Evolutionary conservation across 2,113 vertebrate genomes (phyloP), one percentile per base, ranked within the genome.

Genomic region (Noturus placidus): DNA sequence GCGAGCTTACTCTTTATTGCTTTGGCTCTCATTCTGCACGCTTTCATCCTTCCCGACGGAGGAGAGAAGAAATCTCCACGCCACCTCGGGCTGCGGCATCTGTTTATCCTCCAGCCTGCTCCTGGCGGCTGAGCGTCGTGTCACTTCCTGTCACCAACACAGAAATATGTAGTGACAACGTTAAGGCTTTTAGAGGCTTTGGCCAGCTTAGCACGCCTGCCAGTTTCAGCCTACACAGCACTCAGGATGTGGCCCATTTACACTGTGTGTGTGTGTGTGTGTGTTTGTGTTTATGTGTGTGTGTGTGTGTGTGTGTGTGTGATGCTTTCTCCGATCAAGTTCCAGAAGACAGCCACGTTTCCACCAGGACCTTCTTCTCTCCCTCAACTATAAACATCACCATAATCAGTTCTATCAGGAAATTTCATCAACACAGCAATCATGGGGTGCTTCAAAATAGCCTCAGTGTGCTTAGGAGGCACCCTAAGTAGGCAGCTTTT

Each of bases 121-220:
- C 90, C 92, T 93, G 94, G 94, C 93, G 94, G 91, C 90, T 83
- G 92, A 92, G 93, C 93, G 94, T 94, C 94, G 95, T 96, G 94
- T 95, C 94, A 96, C 95, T 94, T 91, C 94, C 94, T 95, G 94
- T 95, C 95, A 95, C 89, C 92, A 94, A 94, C 94, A 94, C 92
- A 93, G 90, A 95, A 95, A 95, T 95, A 92, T 94, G 93, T 94
- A 94, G 92, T 94, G 95, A 95, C 95, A 95, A 94, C 94, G 92
- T 88, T 93, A 90, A 88, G 89, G 89, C 88, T 92, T 93, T 92
- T 93, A 91, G 86, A 89, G 92, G 89, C 84, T 91, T 93, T 94
- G 91, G 87, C 89, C 91, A 93, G 91, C 87, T 87, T 90, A 92
- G 83, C 63, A 84, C 72, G 77, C 46, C 89, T 88, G 86, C 90